phyloP scores from a whole-genome alignment of 2,797 vertebrate genomes.

The Megalops cyprinoides region DNA sequence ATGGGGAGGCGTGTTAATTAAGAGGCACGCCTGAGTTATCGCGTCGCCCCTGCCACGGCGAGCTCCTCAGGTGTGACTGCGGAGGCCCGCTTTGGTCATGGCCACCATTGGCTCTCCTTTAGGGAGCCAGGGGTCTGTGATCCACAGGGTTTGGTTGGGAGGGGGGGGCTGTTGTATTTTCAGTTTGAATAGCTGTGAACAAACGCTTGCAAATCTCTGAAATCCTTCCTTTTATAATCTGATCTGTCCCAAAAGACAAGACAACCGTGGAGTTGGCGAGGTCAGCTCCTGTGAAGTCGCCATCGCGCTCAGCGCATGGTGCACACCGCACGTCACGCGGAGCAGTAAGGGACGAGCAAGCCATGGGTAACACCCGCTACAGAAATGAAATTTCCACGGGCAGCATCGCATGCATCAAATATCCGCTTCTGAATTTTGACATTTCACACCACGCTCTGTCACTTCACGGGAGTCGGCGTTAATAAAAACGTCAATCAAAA shows the following conservation, averaged over 20 bases:
- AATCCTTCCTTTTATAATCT: neutral
- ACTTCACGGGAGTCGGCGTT: neutral
- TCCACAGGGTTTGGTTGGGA: too few relatives aligned
- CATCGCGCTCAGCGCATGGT: too few relatives aligned
- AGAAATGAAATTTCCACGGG: neutral
- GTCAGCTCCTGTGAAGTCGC: neutral
- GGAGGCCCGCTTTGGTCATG: neutral
- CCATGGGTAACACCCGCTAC: neutral
- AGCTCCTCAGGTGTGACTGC: conserved; percentile 1
- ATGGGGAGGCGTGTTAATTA: conserved; percentile 30
- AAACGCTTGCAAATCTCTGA: neutral
- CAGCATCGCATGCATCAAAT: neutral
- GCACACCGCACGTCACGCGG: too few relatives aligned
- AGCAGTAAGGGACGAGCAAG: neutral
- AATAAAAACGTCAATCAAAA: neutral
- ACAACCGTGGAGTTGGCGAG: neutral
- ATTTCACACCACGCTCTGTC: conserved; percentile 8
- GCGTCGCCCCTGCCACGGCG: neutral
- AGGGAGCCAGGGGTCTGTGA: neutral
- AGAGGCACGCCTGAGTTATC: neutral
- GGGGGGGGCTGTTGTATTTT: too few relatives aligned
- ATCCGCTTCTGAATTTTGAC: conserved; percentile 8
- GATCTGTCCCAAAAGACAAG: neutral
- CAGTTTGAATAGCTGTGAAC: neutral
- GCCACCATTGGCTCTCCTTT: neutral